These are phyloP conservation scores for Drosophila falleni DNA, from an alignment of 2,888 invertebrate species.

Conservation along the genomic window DNA sequence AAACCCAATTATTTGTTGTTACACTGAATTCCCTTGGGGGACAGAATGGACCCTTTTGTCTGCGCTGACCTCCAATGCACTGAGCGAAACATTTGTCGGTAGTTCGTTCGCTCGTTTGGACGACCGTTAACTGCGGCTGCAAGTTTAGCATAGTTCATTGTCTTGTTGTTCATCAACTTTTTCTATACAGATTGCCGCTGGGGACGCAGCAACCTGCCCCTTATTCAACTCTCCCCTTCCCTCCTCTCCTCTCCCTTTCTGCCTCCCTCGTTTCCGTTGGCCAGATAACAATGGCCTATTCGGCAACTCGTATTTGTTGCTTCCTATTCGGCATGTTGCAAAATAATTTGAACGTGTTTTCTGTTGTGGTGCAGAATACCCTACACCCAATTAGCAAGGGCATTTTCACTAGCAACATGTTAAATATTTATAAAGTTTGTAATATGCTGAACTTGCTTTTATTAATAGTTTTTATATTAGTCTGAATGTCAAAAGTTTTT, in stretches of 20 bases:
- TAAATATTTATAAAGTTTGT: too few species aligned
- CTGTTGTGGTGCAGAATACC: slow-evolving; percentile 33
- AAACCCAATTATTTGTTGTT: slow-evolving; percentile 43
- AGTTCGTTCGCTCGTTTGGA: slow-evolving; percentile 40
- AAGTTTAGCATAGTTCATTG: slow-evolving; percentile 75
- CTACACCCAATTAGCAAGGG: slow-evolving; percentile 12
- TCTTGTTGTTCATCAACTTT: slow-evolving; percentile 76
- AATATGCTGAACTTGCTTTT: background rate
- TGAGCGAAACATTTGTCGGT: slow-evolving; percentile 56
- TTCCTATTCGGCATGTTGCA: slow-evolving; percentile 35
- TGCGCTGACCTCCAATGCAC: slow-evolving; percentile 26
- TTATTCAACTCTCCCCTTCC: background rate
- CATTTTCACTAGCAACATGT: background rate
- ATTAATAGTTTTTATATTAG: background rate
- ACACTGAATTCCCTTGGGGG: slow-evolving; percentile 55
- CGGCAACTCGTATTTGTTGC: slow-evolving; percentile 9
- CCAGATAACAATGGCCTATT: slow-evolving; percentile 42
- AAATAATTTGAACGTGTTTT: slow-evolving; percentile 63
- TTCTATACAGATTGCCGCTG: slow-evolving; percentile 51
- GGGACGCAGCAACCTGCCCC: slow-evolving; percentile 24
- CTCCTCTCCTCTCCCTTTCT: background rate
- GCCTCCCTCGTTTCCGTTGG: background rate
- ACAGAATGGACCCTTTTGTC: slow-evolving; percentile 59
- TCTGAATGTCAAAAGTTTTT: background rate
- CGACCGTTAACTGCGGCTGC: slow-evolving; percentile 57